Base-by-base conservation (phyloP, 2,113 vertebrate species). In the Thomomys bottae region DNA sequence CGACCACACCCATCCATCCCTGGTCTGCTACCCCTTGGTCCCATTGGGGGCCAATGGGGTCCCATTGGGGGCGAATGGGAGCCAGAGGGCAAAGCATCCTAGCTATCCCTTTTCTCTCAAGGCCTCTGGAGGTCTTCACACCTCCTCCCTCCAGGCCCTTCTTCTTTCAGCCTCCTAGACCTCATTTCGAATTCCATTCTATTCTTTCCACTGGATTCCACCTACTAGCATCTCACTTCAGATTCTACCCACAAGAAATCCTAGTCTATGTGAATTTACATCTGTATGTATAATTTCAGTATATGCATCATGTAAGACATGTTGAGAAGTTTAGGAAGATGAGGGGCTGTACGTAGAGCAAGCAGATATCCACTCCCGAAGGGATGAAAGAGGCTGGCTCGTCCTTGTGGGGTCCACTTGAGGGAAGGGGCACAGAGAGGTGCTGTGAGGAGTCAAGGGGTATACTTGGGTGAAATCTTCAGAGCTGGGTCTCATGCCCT, bases 1-100 rank as follows among this genome's bases (percentile, higher is more conserved):
- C 40, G n/a, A 12, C n/a, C 26, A 4, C 4, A 17, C 2, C 34
- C 34, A 6, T 14, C 26, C 3, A 5, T 1, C 32, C 17, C 7
- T 26, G 2, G 30, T 36, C 54, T 61, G 77, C n/a, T 5, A 2
- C 3, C 34, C 36, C 17, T 17, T 6, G 24, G 54, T 28, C 36
- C 71, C 45, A 32, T 11, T 38, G 9, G 9, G 18, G 66, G n/a
- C n/a, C n/a, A n/a, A n/a, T n/a, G n/a, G n/a, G n/a, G n/a, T n/a
- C n/a, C n/a, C n/a, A n/a, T n/a, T n/a, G n/a, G n/a, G n/a, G 38
- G 79, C 38, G 15, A 42, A 6, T 0, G 26, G 63, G 36, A n/a
- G 73, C 18, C 28, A 40, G 63, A n/a, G 42, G 80, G 49, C 2
- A 49, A 49, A 87, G 54, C 49, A 12, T 42, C 80, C 24, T 20